Evolutionary conservation across 2,113 vertebrate genomes (phyloP).

Genomic region (Syngnathus scovelli): DNA sequence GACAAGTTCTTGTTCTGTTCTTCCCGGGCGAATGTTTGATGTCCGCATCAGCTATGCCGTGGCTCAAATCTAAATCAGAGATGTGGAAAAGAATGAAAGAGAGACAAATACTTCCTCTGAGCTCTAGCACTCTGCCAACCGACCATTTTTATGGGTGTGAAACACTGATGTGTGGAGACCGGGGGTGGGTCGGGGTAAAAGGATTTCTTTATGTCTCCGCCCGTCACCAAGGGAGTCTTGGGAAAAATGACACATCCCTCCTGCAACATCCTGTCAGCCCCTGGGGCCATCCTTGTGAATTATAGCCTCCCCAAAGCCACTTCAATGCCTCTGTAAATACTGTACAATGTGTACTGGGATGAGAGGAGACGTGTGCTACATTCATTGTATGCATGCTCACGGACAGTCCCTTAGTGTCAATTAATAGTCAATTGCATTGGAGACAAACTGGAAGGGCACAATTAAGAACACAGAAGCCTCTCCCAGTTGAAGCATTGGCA

Average conservation of each 20-base stretch:
- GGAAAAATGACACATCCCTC: slow-evolving; percentile 59
- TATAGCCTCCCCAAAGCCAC: slow-evolving; percentile 56
- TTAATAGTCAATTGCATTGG: slow-evolving; percentile 40
- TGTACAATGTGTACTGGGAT: slow-evolving; percentile 44
- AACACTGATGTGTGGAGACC: slow-evolving; percentile 50
- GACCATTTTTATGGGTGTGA: slow-evolving; percentile 50
- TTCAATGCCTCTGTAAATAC: slow-evolving; percentile 60
- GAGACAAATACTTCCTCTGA: slow-evolving; percentile 58
- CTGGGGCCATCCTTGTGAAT: slow-evolving; percentile 61
- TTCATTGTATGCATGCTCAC: slow-evolving; percentile 33
- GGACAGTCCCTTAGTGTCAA: slow-evolving; percentile 50
- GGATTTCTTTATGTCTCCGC: slow-evolving; percentile 66
- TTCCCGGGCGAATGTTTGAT: slow-evolving; percentile 53
- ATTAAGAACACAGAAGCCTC: neutral
- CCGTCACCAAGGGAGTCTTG: slow-evolving; percentile 59
- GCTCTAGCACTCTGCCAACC: slow-evolving; percentile 53
- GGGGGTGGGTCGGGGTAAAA: slow-evolving; percentile 52
- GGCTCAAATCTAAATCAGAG: slow-evolving; percentile 45
- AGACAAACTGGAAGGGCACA: slow-evolving; percentile 25
- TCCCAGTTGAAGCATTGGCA: slow-evolving; percentile 18
- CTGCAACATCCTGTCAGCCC: slow-evolving; percentile 64
- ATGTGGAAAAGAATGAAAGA: neutral
- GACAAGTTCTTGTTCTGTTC: slow-evolving; percentile 64
- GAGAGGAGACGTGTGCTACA: slow-evolving; percentile 16
- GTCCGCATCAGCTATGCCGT: slow-evolving; percentile 43